Evolutionary conservation across 2,888 invertebrate species (phyloP), one percentile per base, ranked within the genome.

Genomic region (Perdita meconis): DNA sequence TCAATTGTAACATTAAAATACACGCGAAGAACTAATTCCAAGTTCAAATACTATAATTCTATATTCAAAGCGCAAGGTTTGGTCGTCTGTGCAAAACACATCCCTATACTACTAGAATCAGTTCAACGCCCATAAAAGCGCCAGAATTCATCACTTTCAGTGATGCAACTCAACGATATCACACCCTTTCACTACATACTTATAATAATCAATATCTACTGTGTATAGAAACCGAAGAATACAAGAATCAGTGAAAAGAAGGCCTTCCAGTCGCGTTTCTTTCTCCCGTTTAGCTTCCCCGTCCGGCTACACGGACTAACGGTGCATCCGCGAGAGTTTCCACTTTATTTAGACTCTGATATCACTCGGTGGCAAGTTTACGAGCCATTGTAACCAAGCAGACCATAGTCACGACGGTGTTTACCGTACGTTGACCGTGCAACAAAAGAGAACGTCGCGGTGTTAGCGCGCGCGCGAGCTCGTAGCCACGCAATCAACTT

Each of bases 401-500:
- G 34, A 3, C 22, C 0, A 12, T 5, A 38, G 38, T 12, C 50
- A 26, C 50, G 36, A 16, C 38, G 50, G 24, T 51, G 36, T 63
- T 36, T 26, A 19, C n/a, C 8, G 16, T 44, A 8, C 56, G 55
- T n/a, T 30, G 61, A 30, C 6, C 60, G 59, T 55, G 57, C 40
- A 53, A 53, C 53, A 65, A 66, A 42, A 51, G 30, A 34, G 42
- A 19, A 4, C 30, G 30, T 6, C 2, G 30, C 6, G 30, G 30
- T 6, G 30, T 30, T 2, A 30, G 2, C 30, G 30, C 30, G 30
- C 30, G 30, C 30, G 47, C 47, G 19, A 19, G 22, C 19, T 16
- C 73, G 38, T n/a, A n/a, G n/a, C n/a, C n/a, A n/a, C 42, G 68
- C 74, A 69, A 74, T 80, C 77, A 59, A 73, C 67, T 66, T 47